Evolutionary conservation across 2,888 invertebrate species (phyloP).

Genomic region (Harpagoxenus sublaevis): DNA sequence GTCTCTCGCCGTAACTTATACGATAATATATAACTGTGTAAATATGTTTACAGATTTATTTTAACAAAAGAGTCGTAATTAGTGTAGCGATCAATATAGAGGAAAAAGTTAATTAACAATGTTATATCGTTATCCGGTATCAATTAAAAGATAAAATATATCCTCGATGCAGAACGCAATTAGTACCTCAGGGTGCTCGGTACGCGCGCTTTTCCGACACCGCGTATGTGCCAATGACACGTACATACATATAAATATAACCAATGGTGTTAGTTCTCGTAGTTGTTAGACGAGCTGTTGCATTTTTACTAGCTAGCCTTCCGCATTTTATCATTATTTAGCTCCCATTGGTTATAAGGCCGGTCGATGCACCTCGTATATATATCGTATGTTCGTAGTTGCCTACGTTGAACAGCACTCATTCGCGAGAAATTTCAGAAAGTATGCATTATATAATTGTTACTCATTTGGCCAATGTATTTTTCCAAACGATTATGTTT

Average conservation of each 20-base stretch:
- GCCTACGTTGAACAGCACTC: slow-evolving; percentile 19
- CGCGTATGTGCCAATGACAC: slow-evolving; percentile 79
- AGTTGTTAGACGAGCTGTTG: slow-evolving; percentile 85
- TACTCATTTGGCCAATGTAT: background rate
- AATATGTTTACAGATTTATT: background rate
- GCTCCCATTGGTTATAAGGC: slow-evolving; percentile 83
- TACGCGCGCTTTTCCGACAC: slow-evolving; percentile 67
- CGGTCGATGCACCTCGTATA: slow-evolving; percentile 70
- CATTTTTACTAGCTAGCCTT: slow-evolving; percentile 85
- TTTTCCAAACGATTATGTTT: background rate
- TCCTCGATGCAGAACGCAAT: background rate
- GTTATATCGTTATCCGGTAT: background rate
- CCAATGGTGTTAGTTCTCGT: slow-evolving; percentile 85
- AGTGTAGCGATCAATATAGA: background rate
- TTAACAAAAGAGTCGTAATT: background rate
- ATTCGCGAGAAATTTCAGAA: slow-evolving; percentile 5
- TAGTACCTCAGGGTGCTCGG: slow-evolving; percentile 27
- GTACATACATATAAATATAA: slow-evolving; percentile 80
- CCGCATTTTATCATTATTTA: slow-evolving; percentile 84
- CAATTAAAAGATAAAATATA: background rate
- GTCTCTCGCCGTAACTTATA: background rate
- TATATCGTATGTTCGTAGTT: slow-evolving; percentile 66
- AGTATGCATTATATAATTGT: background rate
- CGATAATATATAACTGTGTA: background rate
- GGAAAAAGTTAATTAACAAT: background rate